phyloP scores from a whole-genome alignment of 2,113 vertebrate genomes.

The Hippocampus zosterae region DNA sequence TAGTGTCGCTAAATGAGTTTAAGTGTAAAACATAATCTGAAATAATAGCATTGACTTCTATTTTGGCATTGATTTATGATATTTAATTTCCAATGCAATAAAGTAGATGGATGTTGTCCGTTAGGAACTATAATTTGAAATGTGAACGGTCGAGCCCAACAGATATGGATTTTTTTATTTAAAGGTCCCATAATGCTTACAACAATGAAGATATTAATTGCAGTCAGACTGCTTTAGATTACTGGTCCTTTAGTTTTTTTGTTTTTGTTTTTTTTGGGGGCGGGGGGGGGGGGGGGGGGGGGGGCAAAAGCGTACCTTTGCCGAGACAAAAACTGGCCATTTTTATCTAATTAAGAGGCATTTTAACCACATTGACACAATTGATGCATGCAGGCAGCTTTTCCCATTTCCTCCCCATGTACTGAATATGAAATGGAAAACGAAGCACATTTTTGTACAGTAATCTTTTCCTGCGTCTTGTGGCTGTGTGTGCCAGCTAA shows the following conservation, averaged over 20 bases:
- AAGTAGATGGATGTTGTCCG: not conserved
- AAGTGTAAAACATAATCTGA: not conserved
- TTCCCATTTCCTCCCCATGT: not conserved
- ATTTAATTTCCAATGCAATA: not conserved
- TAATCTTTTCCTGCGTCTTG: not conserved
- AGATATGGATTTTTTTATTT: too few relatives aligned
- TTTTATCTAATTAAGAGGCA: not conserved
- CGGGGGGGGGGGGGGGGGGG: too few relatives aligned
- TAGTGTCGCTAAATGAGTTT: too few relatives aligned
- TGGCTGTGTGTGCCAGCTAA: not conserved
- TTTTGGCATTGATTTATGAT: not conserved
- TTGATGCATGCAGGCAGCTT: not conserved
- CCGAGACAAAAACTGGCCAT: not conserved
- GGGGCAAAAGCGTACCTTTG: too few relatives aligned
- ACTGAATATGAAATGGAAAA: not conserved
- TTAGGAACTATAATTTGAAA: not conserved
- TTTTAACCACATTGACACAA: not conserved
- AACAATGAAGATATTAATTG: too few relatives aligned
- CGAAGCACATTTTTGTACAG: not conserved
- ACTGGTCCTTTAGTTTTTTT: too few relatives aligned
- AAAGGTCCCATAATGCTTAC: too few relatives aligned
- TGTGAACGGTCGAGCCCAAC: not conserved
- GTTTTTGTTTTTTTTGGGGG: too few relatives aligned
- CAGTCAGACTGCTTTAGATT: too few relatives aligned
- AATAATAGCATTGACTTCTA: not conserved